Percentiles rank a stretch among this genome's conserved stretches.
Conservation (phyloP, 1,140 invertebrate species). For the Panagrolaimus sp. region DNA sequence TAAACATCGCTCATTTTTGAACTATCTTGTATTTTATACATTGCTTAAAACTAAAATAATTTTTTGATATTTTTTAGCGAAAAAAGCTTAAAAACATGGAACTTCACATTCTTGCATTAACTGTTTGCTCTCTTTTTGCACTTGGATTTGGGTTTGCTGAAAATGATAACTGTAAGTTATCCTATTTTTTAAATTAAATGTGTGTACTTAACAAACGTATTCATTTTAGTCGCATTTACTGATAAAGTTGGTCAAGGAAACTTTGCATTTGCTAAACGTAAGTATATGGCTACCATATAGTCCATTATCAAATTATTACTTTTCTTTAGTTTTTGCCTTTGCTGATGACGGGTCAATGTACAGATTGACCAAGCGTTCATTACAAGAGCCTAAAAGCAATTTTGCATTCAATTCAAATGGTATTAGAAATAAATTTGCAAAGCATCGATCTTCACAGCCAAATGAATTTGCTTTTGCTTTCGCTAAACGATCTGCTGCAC, state of each 20-base stretch:
- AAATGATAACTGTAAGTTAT: slow-evolving; percentile 14
- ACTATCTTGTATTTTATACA: too few relatives aligned
- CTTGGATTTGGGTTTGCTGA: not conserved
- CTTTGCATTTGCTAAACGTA: slow-evolving; percentile 30
- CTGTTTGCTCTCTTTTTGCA: not conserved
- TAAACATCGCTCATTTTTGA: too few relatives aligned
- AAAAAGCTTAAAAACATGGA: not conserved
- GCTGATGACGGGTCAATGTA: slow-evolving; percentile 23
- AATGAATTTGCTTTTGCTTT: slow-evolving; percentile 29
- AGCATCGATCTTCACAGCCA: not conserved
- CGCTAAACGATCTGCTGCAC: slow-evolving; percentile 18
- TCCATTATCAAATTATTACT: not conserved
- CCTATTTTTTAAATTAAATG: not conserved
- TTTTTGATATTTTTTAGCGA: too few relatives aligned
- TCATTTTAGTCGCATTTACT: slow-evolving; percentile 22
- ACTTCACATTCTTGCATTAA: not conserved
- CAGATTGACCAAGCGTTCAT: slow-evolving; percentile 15
- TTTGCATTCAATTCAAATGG: slow-evolving; percentile 19
- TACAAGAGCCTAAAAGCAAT: not conserved
- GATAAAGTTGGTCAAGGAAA: slow-evolving; percentile 30
- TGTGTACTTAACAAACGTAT: not conserved
- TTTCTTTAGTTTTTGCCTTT: slow-evolving; percentile 25
- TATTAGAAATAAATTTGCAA: slow-evolving; percentile 26
- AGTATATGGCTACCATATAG: not conserved
- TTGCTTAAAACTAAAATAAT: too few relatives aligned